Conservation (phyloP, 2,797 vertebrate species). For the Moxostoma hubbsi region DNA sequence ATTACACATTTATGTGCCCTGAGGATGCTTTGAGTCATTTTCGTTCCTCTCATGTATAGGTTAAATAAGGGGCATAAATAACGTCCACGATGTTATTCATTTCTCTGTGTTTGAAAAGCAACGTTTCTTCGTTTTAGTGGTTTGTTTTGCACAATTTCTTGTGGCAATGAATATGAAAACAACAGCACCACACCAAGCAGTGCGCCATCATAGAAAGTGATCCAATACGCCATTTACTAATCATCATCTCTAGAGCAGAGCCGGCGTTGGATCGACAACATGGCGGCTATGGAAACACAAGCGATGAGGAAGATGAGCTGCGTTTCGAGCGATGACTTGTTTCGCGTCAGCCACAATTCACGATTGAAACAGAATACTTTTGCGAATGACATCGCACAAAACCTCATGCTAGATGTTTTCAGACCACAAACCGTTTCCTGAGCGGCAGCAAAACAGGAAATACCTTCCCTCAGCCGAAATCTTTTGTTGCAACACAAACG, state of each 20-base stretch:
- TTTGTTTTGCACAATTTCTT: too few relatives aligned
- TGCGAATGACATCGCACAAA: not conserved
- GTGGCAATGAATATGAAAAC: too few relatives aligned
- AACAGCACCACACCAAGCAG: not conserved
- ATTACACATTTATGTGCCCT: too few relatives aligned
- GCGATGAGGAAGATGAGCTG: not conserved
- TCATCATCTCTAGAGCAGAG: slow-evolving; percentile 33
- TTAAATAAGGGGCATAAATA: too few relatives aligned
- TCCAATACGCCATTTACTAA: slow-evolving; percentile 58
- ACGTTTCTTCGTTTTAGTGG: too few relatives aligned
- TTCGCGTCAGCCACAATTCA: not conserved
- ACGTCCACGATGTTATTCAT: too few relatives aligned
- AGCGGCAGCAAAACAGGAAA: slow-evolving; percentile 69
- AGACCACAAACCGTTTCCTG: not conserved
- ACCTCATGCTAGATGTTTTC: not conserved
- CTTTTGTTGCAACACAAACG: slow-evolving; percentile 50
- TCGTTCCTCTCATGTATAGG: too few relatives aligned
- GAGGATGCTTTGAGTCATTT: too few relatives aligned
- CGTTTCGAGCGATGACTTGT: not conserved
- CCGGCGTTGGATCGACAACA: slow-evolving; percentile 49
- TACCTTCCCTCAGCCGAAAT: slow-evolving; percentile 31
- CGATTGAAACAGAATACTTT: not conserved
- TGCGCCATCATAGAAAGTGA: not conserved
- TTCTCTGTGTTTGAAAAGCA: too few relatives aligned
- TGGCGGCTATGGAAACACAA: slow-evolving; percentile 47